phyloP scores from a whole-genome alignment of 2,113 vertebrate species.

The Sylvilagus bachmani region DNA sequence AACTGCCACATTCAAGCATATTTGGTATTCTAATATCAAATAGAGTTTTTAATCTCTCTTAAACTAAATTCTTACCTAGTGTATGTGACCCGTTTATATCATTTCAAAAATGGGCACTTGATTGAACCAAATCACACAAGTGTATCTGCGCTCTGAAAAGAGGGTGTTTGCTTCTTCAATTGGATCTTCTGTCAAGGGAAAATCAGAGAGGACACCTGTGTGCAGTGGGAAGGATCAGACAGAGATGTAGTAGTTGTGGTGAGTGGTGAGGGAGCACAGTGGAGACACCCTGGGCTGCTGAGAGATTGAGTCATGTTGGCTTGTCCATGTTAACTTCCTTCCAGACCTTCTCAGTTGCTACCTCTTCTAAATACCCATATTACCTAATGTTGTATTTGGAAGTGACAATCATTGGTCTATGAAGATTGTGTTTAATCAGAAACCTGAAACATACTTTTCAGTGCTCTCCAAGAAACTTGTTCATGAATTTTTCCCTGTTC shows the following conservation, averaged over 20 bases:
- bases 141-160: background rate
- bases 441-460: background rate
- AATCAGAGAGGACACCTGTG: rapidly evolving
- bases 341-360: background rate
- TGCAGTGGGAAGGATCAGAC: background rate
- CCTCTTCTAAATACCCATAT: background rate
- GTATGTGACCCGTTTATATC: background rate
- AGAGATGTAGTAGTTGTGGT: rapidly evolving
- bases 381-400: background rate
- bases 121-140: background rate
- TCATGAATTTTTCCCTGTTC: background rate
- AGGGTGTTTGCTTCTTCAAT: background rate
- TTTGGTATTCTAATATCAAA: background rate
- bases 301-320: background rate
- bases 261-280: background rate
- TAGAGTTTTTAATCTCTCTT: background rate
- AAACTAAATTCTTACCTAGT: background rate
- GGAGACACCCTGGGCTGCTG: too few species aligned
- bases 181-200: background rate
- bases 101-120: background rate
- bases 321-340: background rate
- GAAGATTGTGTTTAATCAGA: background rate
- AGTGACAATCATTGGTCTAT: background rate
- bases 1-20: background rate
- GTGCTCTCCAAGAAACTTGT: background rate